phyloP scores from a whole-genome alignment of 2,888 invertebrate species.

The Carcina quercana region DNA sequence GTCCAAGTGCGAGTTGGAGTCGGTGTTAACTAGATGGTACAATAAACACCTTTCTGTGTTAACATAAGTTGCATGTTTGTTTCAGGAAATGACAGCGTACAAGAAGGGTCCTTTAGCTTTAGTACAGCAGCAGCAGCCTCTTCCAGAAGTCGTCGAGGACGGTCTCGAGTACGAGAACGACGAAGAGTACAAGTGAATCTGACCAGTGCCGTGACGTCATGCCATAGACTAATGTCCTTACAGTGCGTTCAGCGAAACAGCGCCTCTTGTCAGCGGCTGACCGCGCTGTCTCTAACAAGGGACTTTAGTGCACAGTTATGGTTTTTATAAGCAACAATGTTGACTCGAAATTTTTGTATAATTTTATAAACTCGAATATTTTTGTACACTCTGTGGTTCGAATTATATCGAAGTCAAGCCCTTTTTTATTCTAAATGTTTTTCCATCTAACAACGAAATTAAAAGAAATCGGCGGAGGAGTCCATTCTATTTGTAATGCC shows the following conservation, averaged over 20 bases:
- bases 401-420: too few species aligned
- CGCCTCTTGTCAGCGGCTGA: not conserved
- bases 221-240: too few species aligned
- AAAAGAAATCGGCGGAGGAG: too few species aligned
- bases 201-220: not conserved
- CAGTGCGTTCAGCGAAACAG: too few species aligned
- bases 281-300: not conserved
- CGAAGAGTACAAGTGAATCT: slow-evolving; percentile 73
- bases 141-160: slow-evolving; percentile 49
- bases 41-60: too few species aligned
- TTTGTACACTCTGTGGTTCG: slow-evolving; percentile 32
- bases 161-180: slow-evolving; percentile 78
- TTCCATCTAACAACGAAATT: too few species aligned
- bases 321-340: slow-evolving; percentile 7
- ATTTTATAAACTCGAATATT: slow-evolving; percentile 27
- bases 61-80: too few species aligned
- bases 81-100: slow-evolving; percentile 90
- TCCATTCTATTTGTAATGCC: too few species aligned
- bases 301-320: slow-evolving; percentile 1
- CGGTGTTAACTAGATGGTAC: too few species aligned
- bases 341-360: slow-evolving; percentile 17
- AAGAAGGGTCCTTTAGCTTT: slow-evolving; percentile 79
- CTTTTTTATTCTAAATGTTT: too few species aligned
- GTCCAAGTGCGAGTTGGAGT: too few species aligned
- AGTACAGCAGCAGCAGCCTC: slow-evolving; percentile 49